A percentile compares a stretch with the other conserved stretches of the same genome.
Evolutionary conservation across 2,888 invertebrate genomes (phyloP).

Genomic region (Macrophya annulata): DNA sequence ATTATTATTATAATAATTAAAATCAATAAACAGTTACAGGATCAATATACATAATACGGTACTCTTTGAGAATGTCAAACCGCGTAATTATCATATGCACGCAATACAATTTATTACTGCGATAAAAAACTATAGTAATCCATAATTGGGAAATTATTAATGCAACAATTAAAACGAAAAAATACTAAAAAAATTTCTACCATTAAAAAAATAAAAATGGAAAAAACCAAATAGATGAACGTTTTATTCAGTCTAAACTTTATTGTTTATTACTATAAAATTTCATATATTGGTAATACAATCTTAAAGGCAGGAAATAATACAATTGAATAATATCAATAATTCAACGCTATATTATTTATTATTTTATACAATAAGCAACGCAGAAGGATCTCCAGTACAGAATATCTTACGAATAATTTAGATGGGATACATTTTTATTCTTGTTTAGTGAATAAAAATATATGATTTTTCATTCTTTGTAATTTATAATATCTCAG

Average conservation of each 20-base stretch:
- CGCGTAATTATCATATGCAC: background rate
- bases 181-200: constrained; percentile 18
- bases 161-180: constrained; percentile 29
- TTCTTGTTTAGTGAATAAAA: background rate
- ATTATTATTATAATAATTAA: constrained; percentile 16
- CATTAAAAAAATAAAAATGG: background rate
- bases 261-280: background rate
- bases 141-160: constrained; percentile 38
- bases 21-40: background rate
- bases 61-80: background rate
- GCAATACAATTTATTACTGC: constrained; percentile 3
- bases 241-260: constrained; percentile 2
- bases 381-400: background rate
- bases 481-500: background rate
- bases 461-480: background rate
- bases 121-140: background rate
- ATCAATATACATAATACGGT: background rate
- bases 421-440: background rate
- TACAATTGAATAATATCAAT: background rate
- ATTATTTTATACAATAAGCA: background rate
- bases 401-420: background rate
- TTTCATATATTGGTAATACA: too few species aligned
- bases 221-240: background rate
- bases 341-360: background rate
- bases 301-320: background rate